phyloP scores from a whole-genome alignment of 2,113 vertebrate genomes.

The Ophiodon elongatus region DNA sequence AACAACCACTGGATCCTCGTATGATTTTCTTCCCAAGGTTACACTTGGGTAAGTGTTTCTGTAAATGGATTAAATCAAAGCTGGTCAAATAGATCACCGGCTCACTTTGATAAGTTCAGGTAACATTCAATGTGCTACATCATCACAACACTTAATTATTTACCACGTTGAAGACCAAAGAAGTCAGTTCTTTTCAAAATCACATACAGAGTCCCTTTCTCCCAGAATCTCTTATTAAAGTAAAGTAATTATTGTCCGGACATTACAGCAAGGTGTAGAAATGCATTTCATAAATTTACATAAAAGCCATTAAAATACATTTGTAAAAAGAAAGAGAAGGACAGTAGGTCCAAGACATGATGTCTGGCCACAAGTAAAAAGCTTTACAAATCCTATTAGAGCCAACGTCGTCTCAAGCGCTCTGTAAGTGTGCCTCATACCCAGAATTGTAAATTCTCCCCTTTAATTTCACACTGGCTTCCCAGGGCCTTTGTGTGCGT shows the following conservation, averaged over 20 bases:
- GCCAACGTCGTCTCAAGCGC: slow-evolving; percentile 31
- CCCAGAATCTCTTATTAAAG: background rate
- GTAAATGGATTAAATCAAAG: slow-evolving; percentile 36
- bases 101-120: background rate
- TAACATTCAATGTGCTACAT: background rate
- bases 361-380: slow-evolving; percentile 50
- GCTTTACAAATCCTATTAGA: slow-evolving; percentile 74
- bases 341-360: slow-evolving; percentile 32
- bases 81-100: slow-evolving; percentile 2
- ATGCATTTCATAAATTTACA: slow-evolving; percentile 12
- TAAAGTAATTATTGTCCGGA: background rate
- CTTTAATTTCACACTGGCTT: slow-evolving; percentile 83
- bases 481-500: slow-evolving; percentile 75
- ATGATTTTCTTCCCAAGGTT: slow-evolving; percentile 40
- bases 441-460: slow-evolving; percentile 74
- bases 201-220: background rate
- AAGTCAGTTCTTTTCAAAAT: background rate
- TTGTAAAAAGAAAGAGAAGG: slow-evolving; percentile 29
- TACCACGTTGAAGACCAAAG: background rate
- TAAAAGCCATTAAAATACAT: slow-evolving; percentile 1
- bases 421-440: slow-evolving; percentile 53
- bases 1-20: background rate
- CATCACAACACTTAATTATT: background rate
- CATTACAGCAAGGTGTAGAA: background rate
- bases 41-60: slow-evolving; percentile 17